Evolutionary conservation across 2,888 invertebrate genomes (phyloP).

Genomic region (Melanostoma mellinum): DNA sequence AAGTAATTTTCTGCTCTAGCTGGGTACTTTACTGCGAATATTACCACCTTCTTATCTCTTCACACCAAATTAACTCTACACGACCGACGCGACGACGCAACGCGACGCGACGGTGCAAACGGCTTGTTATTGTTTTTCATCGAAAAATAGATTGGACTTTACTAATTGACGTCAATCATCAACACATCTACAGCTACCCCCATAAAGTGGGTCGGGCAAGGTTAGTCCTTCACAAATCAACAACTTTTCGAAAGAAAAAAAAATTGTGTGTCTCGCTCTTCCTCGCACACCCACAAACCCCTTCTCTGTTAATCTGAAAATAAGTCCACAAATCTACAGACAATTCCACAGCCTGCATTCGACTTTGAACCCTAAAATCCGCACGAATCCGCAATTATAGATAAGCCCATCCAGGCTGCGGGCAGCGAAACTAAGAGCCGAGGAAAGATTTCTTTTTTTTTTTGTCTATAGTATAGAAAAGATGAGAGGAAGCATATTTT

Average conservation of each 20-base stretch:
- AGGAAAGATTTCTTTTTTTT: too few relatives aligned
- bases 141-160: slow-evolving; percentile 47
- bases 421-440: too few relatives aligned
- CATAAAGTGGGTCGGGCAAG: slow-evolving; percentile 58
- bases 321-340: slow-evolving; percentile 25
- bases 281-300: slow-evolving; percentile 5
- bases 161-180: slow-evolving; percentile 67
- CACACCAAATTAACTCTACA: too few relatives aligned
- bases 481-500: slow-evolving; percentile 3
- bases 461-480: too few relatives aligned
- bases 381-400: slow-evolving; percentile 40
- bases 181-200: background rate
- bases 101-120: too few relatives aligned
- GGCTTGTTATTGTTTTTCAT: slow-evolving; percentile 1
- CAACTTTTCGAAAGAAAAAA: slow-evolving; percentile 25
- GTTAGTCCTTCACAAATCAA: slow-evolving; percentile 59
- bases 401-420: slow-evolving; percentile 11
- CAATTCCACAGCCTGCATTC: slow-evolving; percentile 46
- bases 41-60: background rate
- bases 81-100: too few relatives aligned
- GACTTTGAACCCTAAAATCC: slow-evolving; percentile 64
- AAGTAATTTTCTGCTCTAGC: too few relatives aligned
- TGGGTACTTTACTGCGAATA: too few relatives aligned
- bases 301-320: background rate
- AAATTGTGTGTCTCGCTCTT: slow-evolving; percentile 9